Base-by-base conservation (phyloP, 1,140 invertebrate genomes). In the Battus philenor region DNA sequence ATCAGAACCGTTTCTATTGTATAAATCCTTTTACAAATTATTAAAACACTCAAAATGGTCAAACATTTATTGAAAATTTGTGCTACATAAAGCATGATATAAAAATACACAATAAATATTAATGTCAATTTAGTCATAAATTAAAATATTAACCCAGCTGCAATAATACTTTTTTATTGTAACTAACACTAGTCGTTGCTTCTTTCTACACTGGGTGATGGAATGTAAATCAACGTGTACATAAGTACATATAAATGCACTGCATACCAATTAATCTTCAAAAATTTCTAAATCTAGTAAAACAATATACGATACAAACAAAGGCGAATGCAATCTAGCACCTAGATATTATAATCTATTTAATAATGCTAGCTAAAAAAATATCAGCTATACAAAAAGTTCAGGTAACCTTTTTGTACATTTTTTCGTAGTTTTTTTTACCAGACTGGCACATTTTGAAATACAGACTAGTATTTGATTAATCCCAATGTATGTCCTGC, bases 21-120 rank as follows among this genome's bases (percentile, higher is more conserved):
- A n/a, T n/a, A n/a, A n/a, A n/a, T n/a, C n/a, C n/a, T n/a, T n/a
- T n/a, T n/a, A n/a, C n/a, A n/a, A n/a, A n/a, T n/a, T 31, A 29
- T 8, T 12, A 45, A 46, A 60, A 51, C 20, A 45, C 38, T 30
- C 9, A 26, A 13, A 62, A 58, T 61, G 61, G 68, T 72, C 73
- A 79, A 81, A 79, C 74, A 83, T 83, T 81, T 83, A 83, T 81
- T 83, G 68, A 78, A 73, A 75, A 82, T 80, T 82, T 84, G 76
- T 84, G 80, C 77, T 81, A 81, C 76, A 82, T 59, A 78, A n/a
- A 80, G 74, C 76, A 72, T 79, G 63, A 84, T 82, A 79, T 79
- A 79, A 82, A 81, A 82, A 82, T 78, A 84, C 72, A 78, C 66
- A 76, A 81, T 81, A 82, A 85, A 79, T 80, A 80, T 82, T 72